phyloP scores from a whole-genome alignment of 92 coral and sea anemone species.

The Porites lobata region DNA sequence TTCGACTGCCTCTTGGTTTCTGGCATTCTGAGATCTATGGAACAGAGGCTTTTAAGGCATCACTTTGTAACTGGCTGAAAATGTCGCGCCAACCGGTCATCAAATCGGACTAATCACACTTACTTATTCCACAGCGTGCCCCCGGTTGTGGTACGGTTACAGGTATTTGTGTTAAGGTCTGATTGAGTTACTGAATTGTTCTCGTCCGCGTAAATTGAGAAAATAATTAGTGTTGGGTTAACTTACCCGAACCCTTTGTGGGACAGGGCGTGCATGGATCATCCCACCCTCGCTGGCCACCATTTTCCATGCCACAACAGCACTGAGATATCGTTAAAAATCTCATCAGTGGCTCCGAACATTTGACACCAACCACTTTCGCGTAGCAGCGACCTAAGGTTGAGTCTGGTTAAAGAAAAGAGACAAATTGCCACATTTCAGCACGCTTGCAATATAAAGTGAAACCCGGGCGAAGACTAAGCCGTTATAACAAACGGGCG shows the following conservation, averaged over 20 bases:
- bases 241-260: conserved; percentile 70
- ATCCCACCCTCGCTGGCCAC: conserved; percentile 88
- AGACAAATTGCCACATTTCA: not conserved
- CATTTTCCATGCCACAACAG: conserved; percentile 95
- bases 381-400: conserved; percentile 84
- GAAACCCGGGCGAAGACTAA: not conserved
- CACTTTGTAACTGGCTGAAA: too few species aligned
- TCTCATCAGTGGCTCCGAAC: conserved; percentile 80
- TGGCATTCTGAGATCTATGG: too few species aligned
- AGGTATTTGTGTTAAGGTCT: too few species aligned
- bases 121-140: too few species aligned
- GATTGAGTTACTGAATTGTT: too few species aligned
- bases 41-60: too few species aligned
- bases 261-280: conserved; percentile 90
- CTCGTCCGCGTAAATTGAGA: too few species aligned
- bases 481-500: too few species aligned
- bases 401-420: conserved; percentile 61
- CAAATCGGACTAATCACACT: too few species aligned
- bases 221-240: not conserved
- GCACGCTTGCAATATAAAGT: not conserved
- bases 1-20: too few species aligned
- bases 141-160: too few species aligned
- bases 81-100: too few species aligned
- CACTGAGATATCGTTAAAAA: conserved; percentile 93
- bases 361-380: conserved; percentile 66